Evolutionary conservation across 1,140 invertebrate species (phyloP).

Genomic region (Saccostrea cuccullata): DNA sequence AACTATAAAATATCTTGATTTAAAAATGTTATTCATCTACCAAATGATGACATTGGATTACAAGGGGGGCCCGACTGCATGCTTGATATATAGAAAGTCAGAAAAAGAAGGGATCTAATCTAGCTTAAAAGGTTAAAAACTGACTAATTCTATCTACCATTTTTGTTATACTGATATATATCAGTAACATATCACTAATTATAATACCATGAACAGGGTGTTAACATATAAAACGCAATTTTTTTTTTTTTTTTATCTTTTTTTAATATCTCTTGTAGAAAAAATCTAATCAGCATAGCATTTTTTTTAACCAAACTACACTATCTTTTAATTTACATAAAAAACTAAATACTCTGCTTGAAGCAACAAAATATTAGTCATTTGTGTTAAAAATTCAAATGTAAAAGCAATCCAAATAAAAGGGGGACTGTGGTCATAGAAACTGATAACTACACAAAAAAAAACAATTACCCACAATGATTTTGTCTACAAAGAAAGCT

Average conservation of each 20-base stretch:
- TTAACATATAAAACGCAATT: not conserved
- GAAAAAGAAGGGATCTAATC: not conserved
- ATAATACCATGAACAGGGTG: not conserved
- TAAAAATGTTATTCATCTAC: not conserved
- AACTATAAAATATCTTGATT: not conserved
- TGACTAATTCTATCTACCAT: not conserved
- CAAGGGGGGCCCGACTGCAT: constrained; percentile 9
- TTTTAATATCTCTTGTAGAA: too few relatives aligned
- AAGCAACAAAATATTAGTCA: not conserved
- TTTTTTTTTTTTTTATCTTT: too few relatives aligned
- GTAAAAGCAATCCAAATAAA: constrained; percentile 18
- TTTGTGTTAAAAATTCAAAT: not conserved
- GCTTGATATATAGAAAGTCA: constrained; percentile 28
- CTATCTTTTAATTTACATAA: too few relatives aligned
- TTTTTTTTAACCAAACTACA: too few relatives aligned
- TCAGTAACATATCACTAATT: not conserved
- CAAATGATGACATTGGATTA: not conserved
- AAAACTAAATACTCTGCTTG: not conserved
- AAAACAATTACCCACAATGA: not conserved
- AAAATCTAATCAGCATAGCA: too few relatives aligned
- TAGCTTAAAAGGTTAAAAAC: not conserved
- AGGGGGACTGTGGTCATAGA: constrained; percentile 30
- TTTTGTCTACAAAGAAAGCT: constrained; percentile 26
- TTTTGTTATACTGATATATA: not conserved
- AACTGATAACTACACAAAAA: not conserved